Conservation (phyloP, 2,888 invertebrate species). For the Marronus borbonicus region DNA sequence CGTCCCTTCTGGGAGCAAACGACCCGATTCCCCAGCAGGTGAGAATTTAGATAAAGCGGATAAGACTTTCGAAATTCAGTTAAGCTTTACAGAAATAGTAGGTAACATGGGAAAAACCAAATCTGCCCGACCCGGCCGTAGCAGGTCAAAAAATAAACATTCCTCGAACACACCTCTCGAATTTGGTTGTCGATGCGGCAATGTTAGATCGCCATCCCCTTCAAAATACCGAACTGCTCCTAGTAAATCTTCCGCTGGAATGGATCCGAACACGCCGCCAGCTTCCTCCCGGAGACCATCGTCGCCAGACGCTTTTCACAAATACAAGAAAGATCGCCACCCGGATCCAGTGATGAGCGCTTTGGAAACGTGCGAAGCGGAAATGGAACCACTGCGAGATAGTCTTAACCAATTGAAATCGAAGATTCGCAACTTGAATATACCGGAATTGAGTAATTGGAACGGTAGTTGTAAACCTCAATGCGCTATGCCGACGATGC, state of each 20-base stretch:
- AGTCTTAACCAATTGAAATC: constrained; percentile 55
- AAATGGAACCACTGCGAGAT: constrained; percentile 58
- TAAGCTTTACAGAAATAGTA: constrained; percentile 41
- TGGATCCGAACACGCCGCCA: neutral
- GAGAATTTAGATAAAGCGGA: constrained; percentile 13
- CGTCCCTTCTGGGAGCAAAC: neutral
- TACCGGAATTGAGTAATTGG: constrained; percentile 55
- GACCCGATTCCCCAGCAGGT: neutral
- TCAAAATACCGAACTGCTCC: constrained; percentile 8
- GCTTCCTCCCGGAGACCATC: neutral
- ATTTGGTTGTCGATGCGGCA: constrained; percentile 17
- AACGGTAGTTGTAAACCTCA: neutral
- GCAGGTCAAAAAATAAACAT: neutral
- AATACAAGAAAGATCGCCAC: constrained; percentile 1
- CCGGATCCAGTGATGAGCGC: constrained; percentile 56
- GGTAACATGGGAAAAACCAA: constrained; percentile 7
- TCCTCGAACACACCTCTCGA: neutral
- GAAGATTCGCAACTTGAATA: constrained; percentile 57
- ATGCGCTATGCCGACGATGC: neutral
- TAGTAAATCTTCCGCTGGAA: constrained; percentile 17
- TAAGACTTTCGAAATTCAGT: constrained; percentile 40
- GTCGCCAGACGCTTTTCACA: neutral
- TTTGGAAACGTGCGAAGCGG: constrained; percentile 57
- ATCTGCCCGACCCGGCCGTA: neutral
- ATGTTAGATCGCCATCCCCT: neutral